phyloP scores from a whole-genome alignment of 2,888 invertebrate species.

The Xestia c-nigrum region DNA sequence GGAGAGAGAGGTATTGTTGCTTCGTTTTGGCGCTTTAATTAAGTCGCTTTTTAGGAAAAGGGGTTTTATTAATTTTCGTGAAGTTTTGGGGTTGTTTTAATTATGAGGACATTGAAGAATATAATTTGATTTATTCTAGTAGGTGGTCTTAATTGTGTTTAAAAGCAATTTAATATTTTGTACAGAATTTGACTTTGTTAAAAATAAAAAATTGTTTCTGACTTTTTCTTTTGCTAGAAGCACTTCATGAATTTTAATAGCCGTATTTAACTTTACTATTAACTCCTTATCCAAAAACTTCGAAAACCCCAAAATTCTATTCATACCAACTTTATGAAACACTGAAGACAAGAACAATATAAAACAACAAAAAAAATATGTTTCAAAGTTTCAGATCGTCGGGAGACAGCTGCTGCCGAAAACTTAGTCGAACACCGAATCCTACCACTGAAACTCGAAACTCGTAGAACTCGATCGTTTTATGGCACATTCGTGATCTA shows the following conservation, averaged over 20 bases:
- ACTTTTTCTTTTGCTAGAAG: neutral
- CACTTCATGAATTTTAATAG: constrained; percentile 13
- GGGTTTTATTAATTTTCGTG: constrained; percentile 31
- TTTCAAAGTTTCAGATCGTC: constrained; percentile 59
- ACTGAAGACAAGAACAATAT: constrained; percentile 43
- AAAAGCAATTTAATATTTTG: neutral
- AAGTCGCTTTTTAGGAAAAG: constrained; percentile 31
- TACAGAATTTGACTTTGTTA: neutral
- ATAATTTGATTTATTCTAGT: neutral
- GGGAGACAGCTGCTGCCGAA: constrained; percentile 46
- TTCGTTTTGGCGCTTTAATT: constrained; percentile 34
- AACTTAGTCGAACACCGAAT: constrained; percentile 42
- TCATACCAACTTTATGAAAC: constrained; percentile 55
- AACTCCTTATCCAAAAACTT: constrained; percentile 32
- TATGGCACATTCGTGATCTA: constrained; percentile 99
- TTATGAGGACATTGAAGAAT: neutral
- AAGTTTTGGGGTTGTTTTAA: constrained; percentile 22
- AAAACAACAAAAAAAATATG: constrained; percentile 52
- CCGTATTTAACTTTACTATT: constrained; percentile 21
- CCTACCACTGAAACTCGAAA: constrained; percentile 62
- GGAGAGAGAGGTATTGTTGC: constrained; percentile 12
- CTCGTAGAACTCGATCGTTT: constrained; percentile 72
- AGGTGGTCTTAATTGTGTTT: neutral
- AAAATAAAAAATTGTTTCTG: neutral
- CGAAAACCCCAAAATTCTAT: constrained; percentile 32